Evolutionary conservation across 2,888 invertebrate genomes (phyloP).

Genomic region (Cataglyphis albicans): DNA sequence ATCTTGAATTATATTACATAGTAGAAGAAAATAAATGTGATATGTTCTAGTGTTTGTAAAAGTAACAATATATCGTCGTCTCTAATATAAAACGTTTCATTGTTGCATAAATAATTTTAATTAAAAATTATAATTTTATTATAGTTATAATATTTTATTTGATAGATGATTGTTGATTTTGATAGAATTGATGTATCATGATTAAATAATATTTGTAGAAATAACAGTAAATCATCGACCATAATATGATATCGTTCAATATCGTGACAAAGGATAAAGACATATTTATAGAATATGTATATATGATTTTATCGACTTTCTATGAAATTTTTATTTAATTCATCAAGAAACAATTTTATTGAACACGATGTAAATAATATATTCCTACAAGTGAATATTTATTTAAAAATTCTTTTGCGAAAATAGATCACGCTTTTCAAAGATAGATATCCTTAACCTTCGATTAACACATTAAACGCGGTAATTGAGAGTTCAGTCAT

Average conservation of each 20-base stretch:
- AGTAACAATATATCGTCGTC: background rate
- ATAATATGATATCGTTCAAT: conserved; percentile 4
- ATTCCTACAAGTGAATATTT: background rate
- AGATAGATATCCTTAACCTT: conserved; percentile 67
- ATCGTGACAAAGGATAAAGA: conserved; percentile 4
- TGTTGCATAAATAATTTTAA: background rate
- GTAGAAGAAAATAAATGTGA: too few relatives aligned
- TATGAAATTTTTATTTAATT: conserved; percentile 38
- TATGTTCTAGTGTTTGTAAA: background rate
- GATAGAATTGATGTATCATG: background rate
- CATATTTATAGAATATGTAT: conserved; percentile 40
- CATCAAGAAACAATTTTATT: conserved; percentile 11
- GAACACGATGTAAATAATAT: background rate
- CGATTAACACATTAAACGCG: conserved; percentile 55
- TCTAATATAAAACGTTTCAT: background rate
- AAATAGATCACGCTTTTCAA: background rate
- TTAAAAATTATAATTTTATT: background rate
- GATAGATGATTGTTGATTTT: background rate
- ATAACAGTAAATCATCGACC: background rate
- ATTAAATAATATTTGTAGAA: background rate
- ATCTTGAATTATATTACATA: too few relatives aligned
- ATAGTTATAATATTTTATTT: background rate
- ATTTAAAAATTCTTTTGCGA: background rate
- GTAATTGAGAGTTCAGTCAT: conserved; percentile 55
- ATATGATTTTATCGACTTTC: conserved; percentile 28